These are phyloP conservation scores for Balaenoptera acutorostrata DNA, from an alignment of 2,113 vertebrate genomes.

Conservation along the genomic window DNA sequence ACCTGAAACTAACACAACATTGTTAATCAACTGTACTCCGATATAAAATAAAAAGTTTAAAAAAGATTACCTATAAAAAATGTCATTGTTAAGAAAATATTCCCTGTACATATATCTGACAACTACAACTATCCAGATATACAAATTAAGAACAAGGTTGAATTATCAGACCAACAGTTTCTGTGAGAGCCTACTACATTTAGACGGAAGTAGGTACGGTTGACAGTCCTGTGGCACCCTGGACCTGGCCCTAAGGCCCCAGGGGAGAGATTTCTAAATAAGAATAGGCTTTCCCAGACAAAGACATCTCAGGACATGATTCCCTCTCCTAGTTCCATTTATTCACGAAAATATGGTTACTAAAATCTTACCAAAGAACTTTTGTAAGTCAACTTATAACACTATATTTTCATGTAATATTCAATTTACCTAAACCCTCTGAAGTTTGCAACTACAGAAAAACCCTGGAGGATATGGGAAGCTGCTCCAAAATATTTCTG, in stretches of 20 bases:
- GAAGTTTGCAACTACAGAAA: conserved; percentile 33
- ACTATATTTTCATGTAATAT: conserved; percentile 3
- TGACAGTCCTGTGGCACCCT: neutral
- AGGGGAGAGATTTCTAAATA: neutral
- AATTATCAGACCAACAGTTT: neutral
- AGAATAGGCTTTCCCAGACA: neutral
- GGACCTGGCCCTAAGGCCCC: neutral
- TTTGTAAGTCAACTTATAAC: neutral
- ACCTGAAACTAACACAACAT: neutral
- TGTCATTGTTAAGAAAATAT: conserved; percentile 4
- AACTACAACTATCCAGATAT: neutral
- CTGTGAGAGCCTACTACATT: neutral
- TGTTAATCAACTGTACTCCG: neutral
- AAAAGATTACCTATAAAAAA: neutral
- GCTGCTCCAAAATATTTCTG: conserved; percentile 30
- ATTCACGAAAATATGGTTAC: conserved; percentile 15
- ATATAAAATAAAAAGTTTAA: neutral
- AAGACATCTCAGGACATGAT: neutral
- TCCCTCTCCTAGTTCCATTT: neutral
- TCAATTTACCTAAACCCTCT: conserved; percentile 26
- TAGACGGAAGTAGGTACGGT: neutral
- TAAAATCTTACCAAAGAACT: conserved; percentile 42
- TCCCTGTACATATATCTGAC: neutral
- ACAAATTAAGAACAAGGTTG: neutral
- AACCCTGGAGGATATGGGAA: neutral